Evolutionary conservation across 1,140 invertebrate genomes (phyloP).

Genomic region (Yoshiicerus persimilis): DNA sequence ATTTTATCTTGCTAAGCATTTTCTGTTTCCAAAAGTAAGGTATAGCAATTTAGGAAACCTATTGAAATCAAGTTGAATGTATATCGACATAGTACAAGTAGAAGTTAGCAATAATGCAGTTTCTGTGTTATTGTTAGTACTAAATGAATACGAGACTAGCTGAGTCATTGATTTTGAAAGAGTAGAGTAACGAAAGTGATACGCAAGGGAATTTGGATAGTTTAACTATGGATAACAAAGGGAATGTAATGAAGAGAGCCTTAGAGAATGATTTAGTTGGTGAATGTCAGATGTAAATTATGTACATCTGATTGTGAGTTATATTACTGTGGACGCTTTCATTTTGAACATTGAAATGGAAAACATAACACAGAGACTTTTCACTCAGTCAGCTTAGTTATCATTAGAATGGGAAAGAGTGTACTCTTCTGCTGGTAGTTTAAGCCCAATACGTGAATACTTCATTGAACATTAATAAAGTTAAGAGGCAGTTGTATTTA

Average conservation of each 20-base stretch:
- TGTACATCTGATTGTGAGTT: background rate
- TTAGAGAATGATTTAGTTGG: background rate
- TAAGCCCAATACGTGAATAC: background rate
- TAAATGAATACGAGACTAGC: too few species aligned
- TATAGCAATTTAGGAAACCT: too few species aligned
- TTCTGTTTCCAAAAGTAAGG: too few species aligned
- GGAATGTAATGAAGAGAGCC: background rate
- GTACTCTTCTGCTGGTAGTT: background rate
- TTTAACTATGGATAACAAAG: background rate
- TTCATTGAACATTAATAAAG: slow-evolving; percentile 4
- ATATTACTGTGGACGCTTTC: background rate
- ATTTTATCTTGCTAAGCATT: too few species aligned
- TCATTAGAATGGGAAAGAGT: background rate
- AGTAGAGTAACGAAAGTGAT: too few species aligned
- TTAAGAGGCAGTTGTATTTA: background rate
- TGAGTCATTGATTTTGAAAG: background rate
- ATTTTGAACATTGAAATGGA: too few species aligned
- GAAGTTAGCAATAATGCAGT: too few species aligned
- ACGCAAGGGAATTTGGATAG: background rate
- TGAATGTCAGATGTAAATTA: background rate
- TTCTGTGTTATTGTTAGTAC: too few species aligned
- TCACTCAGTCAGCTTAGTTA: background rate
- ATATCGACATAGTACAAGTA: too few species aligned
- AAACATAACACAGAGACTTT: background rate
- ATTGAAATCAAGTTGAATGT: too few species aligned